Evolutionary conservation across 2,888 invertebrate genomes (phyloP), one percentile per base, ranked within the genome.

Genomic region (Conistra vaccinii): DNA sequence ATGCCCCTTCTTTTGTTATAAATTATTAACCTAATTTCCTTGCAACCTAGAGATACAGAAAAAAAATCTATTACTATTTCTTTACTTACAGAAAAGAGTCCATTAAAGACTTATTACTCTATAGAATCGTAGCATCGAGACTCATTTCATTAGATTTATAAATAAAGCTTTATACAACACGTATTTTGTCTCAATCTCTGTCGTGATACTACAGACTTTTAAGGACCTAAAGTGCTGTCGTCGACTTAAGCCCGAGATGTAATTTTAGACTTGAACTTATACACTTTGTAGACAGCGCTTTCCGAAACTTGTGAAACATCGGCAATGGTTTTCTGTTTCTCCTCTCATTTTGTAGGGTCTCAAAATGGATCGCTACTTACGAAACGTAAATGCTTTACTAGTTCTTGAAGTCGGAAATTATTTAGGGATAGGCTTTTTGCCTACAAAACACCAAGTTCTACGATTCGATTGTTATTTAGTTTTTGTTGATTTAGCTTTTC

Each of bases 21-120:
- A 67, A 78, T 78, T 55, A 83, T 72, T 80, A 60, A 78, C 67
- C 63, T 63, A 71, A 62, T 83, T 71, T 42, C 61, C 58, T 83
- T 65, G 23, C 51, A 55, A 78, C 26, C n/a, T 65, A 60, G n/a
- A 60, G 32, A 23, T 42, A n/a, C 10, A 66, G 23, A n/a, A 23
- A 53, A 48, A 48, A 29, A 17, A 0, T 4, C 14, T 42, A 42
- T 42, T 42, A 42, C 14, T 14, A 42, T 42, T 42, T 14, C 14
- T 42, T 42, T 14, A 42, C 45, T 29, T 12, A 23, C 23, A 9
- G 12, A 12, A 42, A 26, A 45, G 23, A 23, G 6, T 39, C 35
- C 20, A n/a, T 39, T 55, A 60, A 10, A 20, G 3, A 61, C 32
- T 20, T 39, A 9, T 39, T 39, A 39, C 39, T 32, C 12, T 29